Evolutionary conservation across 2,888 invertebrate species (phyloP).

Genomic region (Ferrisia virgata): DNA sequence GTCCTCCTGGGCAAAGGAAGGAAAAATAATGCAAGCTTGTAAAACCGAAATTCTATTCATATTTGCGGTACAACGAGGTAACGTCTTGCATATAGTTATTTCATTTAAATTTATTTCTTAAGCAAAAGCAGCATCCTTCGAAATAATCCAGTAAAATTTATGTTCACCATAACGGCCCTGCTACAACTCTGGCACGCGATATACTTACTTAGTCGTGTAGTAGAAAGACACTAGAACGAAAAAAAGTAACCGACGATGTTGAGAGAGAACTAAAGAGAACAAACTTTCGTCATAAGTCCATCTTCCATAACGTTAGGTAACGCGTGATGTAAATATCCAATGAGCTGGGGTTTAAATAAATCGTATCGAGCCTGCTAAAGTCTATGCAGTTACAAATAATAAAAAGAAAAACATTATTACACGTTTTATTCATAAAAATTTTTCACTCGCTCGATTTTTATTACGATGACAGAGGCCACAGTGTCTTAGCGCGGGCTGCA

Average conservation of each 20-base stretch:
- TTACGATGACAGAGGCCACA: background rate
- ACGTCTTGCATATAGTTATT: conserved; percentile 11
- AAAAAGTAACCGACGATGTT: background rate
- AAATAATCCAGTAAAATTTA: conserved; percentile 4
- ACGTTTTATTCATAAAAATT: conserved; percentile 28
- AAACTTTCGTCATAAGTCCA: conserved; percentile 27
- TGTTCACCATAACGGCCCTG: background rate
- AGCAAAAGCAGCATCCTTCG: background rate
- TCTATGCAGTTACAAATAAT: background rate
- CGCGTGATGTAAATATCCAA: conserved; percentile 28
- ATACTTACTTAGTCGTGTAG: background rate
- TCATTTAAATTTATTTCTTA: conserved; percentile 32
- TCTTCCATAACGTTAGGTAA: conserved; percentile 19
- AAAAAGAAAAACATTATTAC: conserved; percentile 27
- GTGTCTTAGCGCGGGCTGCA: background rate
- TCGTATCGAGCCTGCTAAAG: background rate
- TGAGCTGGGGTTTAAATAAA: conserved; percentile 24
- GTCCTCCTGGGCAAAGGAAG: background rate
- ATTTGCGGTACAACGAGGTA: conserved; percentile 4
- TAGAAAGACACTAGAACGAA: background rate
- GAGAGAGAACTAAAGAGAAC: background rate
- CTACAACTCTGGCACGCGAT: background rate
- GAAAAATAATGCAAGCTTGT: background rate
- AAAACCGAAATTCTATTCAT: conserved; percentile 1
- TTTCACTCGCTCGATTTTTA: conserved; percentile 10